A percentile compares a stretch with the other conserved stretches of the same genome.
These are phyloP conservation scores for Caenorhabditis sp. DNA, from an alignment of 2,888 invertebrate genomes.

Conservation along the genomic window DNA sequence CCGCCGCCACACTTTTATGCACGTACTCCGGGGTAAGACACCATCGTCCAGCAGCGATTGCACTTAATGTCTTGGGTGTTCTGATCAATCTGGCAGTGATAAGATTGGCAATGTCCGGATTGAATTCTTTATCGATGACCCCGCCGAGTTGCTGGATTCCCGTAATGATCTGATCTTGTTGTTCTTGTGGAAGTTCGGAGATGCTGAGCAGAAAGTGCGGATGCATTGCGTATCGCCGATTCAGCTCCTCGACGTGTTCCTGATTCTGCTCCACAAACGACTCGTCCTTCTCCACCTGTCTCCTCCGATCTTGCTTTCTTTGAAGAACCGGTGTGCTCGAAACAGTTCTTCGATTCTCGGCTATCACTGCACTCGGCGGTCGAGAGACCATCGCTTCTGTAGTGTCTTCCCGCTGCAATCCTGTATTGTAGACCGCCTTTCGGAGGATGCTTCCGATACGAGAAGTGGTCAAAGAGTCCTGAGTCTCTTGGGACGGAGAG, in stretches of 20 bases:
- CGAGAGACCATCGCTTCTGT: neutral
- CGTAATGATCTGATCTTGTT: slow-evolving; percentile 1
- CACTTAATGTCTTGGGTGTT: slow-evolving; percentile 40
- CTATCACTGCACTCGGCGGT: slow-evolving; percentile 7
- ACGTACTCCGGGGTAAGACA: slow-evolving; percentile 58
- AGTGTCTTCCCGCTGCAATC: neutral
- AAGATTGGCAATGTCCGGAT: slow-evolving; percentile 32
- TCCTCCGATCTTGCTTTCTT: slow-evolving; percentile 18
- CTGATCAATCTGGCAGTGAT: slow-evolving; percentile 36
- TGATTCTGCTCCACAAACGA: slow-evolving; percentile 36
- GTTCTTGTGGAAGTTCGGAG: slow-evolving; percentile 18
- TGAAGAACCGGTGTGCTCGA: slow-evolving; percentile 49
- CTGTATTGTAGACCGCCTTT: slow-evolving; percentile 52
- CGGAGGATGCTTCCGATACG: slow-evolving; percentile 44
- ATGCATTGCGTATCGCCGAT: slow-evolving; percentile 30
- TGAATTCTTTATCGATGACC: slow-evolving; percentile 34
- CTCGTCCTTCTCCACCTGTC: slow-evolving; percentile 19
- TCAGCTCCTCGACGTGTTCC: slow-evolving; percentile 37
- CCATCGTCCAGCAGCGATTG: slow-evolving; percentile 58
- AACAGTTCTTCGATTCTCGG: slow-evolving; percentile 38
- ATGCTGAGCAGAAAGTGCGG: slow-evolving; percentile 44
- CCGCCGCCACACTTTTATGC: slow-evolving; percentile 5
- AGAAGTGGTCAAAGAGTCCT: slow-evolving; percentile 40
- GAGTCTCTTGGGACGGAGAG: slow-evolving; percentile 32
- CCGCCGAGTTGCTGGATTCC: slow-evolving; percentile 41